A percentile compares a stretch with the other conserved stretches of the same genome.
Evolutionary conservation across 2,797 vertebrate genomes (phyloP).

Genomic region (Danio aesculapii): DNA sequence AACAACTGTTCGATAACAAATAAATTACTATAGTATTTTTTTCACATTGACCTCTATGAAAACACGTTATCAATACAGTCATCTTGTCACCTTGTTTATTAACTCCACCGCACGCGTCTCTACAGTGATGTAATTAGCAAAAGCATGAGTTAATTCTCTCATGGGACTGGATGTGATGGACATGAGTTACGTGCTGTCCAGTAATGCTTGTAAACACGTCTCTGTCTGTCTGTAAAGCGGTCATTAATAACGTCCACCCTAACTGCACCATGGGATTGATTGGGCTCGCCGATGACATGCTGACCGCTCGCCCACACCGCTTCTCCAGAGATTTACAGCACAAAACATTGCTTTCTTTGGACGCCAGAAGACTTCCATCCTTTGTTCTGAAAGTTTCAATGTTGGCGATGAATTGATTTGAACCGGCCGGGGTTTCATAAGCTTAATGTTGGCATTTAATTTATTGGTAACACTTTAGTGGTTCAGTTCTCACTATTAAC

Average conservation of each 20-base stretch:
- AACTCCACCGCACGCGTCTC: slow-evolving; percentile 21
- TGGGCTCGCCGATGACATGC: slow-evolving; percentile 52
- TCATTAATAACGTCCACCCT: slow-evolving; percentile 51
- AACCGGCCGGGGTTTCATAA: slow-evolving; percentile 1
- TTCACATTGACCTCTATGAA: not conserved
- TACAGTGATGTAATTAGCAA: slow-evolving; percentile 42
- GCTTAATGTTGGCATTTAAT: not conserved
- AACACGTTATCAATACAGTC: not conserved
- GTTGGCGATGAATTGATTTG: not conserved
- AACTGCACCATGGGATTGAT: slow-evolving; percentile 60
- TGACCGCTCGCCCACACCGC: slow-evolving; percentile 8
- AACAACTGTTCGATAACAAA: no score
- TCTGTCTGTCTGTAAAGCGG: slow-evolving; percentile 15
- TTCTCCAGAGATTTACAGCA: slow-evolving; percentile 12
- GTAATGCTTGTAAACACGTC: slow-evolving; percentile 37
- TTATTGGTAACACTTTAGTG: not conserved
- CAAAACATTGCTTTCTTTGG: not conserved
- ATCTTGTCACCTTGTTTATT: slow-evolving; percentile 27
- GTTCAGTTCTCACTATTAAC: no score
- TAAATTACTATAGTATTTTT: no score
- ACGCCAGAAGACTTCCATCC: not conserved
- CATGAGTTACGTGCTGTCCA: slow-evolving; percentile 42
- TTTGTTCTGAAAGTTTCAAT: slow-evolving; percentile 4
- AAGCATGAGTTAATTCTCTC: slow-evolving; percentile 48
- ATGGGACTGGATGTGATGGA: slow-evolving; percentile 50